Evolutionary conservation across 2,797 vertebrate genomes (phyloP), one percentile per base, ranked within the genome.

Genomic region (Myioborus melanocephalus): DNA sequence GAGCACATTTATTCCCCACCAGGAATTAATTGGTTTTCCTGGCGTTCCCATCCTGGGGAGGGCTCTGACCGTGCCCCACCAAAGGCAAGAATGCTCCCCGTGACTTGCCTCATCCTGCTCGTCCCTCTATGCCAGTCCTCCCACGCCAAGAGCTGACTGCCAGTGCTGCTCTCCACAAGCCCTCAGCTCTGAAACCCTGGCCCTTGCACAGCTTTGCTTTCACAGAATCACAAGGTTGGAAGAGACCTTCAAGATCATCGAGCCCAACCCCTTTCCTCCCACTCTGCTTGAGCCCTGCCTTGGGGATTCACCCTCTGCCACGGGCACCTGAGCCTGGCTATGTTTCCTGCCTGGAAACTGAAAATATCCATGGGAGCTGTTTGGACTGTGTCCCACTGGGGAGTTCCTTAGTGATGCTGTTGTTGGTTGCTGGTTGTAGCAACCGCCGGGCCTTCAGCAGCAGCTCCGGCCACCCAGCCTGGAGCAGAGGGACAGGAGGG

Each of bases 51-150:
- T 78, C 52, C 66, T 0, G 0, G 59, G 55, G 68, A 92, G 61
- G 93, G 88, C 80, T 95, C 94, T 66, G 71, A 37, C 84, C 76
- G 28, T 56, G 22, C 86, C 84, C 95, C 95, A 95, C 96, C 97
- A 96, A 96, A 95, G 85, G 92, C 95, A 97, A 97, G 97, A 97
- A 97, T 96, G 95, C 73, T 96, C 94, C 63, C 84, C 30, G 1
- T 70, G 73, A 93, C 95, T 87, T 96, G 96, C 95, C 94, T 96
- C 83, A 93, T 97, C 96, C 89, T 96, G 97, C 93, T 96, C n/a
- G 1, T 87, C 91, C 89, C 88, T 75, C 89, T 68, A 70, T 92
- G 95, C 96, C 96, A 97, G 93, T 92, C 84, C 94, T 97, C 96
- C 95, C 95, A 96, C 91, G n/a, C 68, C 2, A 28, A 56, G 80